Evolutionary conservation across 1,140 invertebrate genomes (phyloP).

Genomic region (Capitella teleta): DNA sequence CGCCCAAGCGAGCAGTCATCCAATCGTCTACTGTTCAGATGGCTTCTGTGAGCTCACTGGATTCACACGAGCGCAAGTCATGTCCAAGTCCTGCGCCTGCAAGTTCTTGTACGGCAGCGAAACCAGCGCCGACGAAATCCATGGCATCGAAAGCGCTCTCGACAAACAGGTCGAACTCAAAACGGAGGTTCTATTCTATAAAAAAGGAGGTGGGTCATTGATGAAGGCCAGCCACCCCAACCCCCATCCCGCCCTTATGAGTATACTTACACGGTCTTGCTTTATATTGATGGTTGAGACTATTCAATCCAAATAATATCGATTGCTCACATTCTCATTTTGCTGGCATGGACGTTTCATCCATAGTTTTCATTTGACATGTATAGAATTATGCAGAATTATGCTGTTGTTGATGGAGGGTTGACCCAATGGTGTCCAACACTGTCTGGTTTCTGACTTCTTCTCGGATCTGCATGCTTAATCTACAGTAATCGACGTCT

Average conservation of each 20-base stretch:
- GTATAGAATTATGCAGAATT: too few relatives aligned
- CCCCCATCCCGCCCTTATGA: background rate
- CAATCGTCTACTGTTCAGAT: constrained; percentile 96
- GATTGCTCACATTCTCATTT: too few relatives aligned
- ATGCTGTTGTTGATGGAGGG: too few relatives aligned
- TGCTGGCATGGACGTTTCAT: too few relatives aligned
- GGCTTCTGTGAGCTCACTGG: constrained; percentile 94
- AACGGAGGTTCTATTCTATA: constrained; percentile 83
- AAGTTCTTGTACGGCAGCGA: constrained; percentile 88
- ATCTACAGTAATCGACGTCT: too few relatives aligned
- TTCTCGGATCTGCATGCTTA: too few relatives aligned
- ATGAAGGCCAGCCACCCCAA: too few relatives aligned
- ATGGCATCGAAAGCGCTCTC: constrained; percentile 56
- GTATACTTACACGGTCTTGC: background rate
- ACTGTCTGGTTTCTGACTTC: too few relatives aligned
- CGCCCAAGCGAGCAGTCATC: constrained; percentile 81
- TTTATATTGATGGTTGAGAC: too few relatives aligned
- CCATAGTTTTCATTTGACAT: too few relatives aligned
- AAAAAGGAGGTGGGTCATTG: constrained; percentile 73
- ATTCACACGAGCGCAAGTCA: constrained; percentile 64
- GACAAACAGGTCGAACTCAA: constrained; percentile 79
- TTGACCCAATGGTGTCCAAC: too few relatives aligned
- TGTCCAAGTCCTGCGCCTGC: constrained; percentile 86
- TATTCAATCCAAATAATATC: too few relatives aligned
- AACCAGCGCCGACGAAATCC: constrained; percentile 74